phyloP scores from a whole-genome alignment of 30 jellyfish, hydroid and myxozoan genomes.

The Aurelia sp. region DNA sequence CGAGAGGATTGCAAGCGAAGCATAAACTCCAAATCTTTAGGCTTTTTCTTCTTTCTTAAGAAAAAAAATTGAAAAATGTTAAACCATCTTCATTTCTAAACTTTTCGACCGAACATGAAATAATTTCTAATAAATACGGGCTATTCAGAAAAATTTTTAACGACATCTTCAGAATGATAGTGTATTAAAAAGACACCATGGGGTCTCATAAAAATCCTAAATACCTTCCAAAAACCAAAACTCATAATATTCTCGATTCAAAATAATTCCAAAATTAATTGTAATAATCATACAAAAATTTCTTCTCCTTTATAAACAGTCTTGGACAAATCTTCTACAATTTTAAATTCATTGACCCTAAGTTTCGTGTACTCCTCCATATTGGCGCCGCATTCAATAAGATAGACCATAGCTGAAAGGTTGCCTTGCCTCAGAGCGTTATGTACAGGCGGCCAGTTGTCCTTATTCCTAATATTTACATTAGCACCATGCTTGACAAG shows the following conservation, averaged over 20 bases:
- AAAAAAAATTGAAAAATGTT: too few relatives aligned
- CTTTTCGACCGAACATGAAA: too few relatives aligned
- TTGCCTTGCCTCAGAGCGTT: constrained; percentile 45
- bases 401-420: constrained; percentile 64
- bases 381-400: constrained; percentile 67
- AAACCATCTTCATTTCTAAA: too few relatives aligned
- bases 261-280: not conserved
- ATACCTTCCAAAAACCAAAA: not conserved
- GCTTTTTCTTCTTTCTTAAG: too few relatives aligned
- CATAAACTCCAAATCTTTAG: too few relatives aligned
- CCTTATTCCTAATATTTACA: constrained; percentile 40
- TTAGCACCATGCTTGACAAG: constrained; percentile 63
- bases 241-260: not conserved
- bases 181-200: too few relatives aligned
- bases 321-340: constrained; percentile 22
- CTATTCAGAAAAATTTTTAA: too few relatives aligned
- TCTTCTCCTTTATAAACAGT: constrained; percentile 70
- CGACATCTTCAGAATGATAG: too few relatives aligned
- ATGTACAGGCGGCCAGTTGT: constrained; percentile 80
- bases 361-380: constrained; percentile 62
- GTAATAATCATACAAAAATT: constrained; percentile 26
- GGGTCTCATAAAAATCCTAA: not conserved
- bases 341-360: constrained; percentile 44
- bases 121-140: too few relatives aligned
- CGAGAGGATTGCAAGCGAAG: too few relatives aligned